These are phyloP conservation scores for Epizoanthus stellaris DNA, from an alignment of 92 coral and sea anemone species.

Conservation along the genomic window DNA sequence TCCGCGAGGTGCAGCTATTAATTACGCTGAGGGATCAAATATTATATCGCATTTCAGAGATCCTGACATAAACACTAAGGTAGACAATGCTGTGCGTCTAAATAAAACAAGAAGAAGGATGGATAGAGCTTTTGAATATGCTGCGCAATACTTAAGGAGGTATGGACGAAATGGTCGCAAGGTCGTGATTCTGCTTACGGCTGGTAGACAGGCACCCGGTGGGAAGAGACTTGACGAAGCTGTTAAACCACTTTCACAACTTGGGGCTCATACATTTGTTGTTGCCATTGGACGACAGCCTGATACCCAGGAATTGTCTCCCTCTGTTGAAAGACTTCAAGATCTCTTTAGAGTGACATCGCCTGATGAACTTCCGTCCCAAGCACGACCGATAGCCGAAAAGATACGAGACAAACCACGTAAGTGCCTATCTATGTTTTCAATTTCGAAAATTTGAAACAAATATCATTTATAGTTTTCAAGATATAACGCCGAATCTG, in stretches of 20 bases:
- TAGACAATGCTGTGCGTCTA: conserved; percentile 49
- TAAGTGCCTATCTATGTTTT: not conserved
- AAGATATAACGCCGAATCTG: too few species aligned
- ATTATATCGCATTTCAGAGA: conserved; percentile 51
- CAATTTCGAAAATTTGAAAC: not conserved
- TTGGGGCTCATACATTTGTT: conserved; percentile 76
- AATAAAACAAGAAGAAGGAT: conserved; percentile 58
- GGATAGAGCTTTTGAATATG: conserved; percentile 67
- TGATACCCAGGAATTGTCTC: conserved; percentile 58
- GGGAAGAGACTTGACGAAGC: conserved; percentile 51
- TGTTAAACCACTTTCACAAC: conserved; percentile 60
- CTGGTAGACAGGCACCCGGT: conserved; percentile 60
- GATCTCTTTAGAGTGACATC: conserved; percentile 35
- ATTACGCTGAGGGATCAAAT: conserved; percentile 56
- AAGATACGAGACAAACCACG: conserved; percentile 33
- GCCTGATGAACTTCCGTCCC: conserved; percentile 6
- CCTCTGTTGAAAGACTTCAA: conserved; percentile 49
- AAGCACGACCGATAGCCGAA: conserved; percentile 26
- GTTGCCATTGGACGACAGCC: conserved; percentile 70
- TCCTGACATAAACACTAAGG: conserved; percentile 50
- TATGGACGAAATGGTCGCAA: conserved; percentile 77
- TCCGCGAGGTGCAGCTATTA: conserved; percentile 60
- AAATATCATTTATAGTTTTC: too few species aligned
- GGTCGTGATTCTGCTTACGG: conserved; percentile 75
- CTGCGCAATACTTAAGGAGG: conserved; percentile 55